phyloP scores from a whole-genome alignment of 2,888 invertebrate genomes.

The Dasysyrphus tricinctus region DNA sequence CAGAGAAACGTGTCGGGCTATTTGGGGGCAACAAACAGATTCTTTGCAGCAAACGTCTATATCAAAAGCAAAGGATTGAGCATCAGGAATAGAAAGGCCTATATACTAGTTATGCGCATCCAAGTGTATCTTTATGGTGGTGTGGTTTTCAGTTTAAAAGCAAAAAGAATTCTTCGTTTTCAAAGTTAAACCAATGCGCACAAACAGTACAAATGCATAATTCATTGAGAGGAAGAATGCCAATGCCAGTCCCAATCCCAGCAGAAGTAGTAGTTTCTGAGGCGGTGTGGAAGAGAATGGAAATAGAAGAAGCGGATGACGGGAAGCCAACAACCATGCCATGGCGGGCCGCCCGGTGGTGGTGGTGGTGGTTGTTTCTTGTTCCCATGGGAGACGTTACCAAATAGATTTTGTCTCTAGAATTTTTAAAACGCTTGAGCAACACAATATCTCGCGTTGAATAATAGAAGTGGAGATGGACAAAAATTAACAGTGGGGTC shows the following conservation, averaged over 20 bases:
- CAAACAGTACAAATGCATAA: conserved; percentile 54
- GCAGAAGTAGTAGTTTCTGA: background rate
- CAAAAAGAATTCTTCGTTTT: conserved; percentile 31
- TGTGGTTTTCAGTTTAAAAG: conserved; percentile 51
- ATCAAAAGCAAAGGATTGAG: conserved; percentile 29
- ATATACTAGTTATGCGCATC: conserved; percentile 6
- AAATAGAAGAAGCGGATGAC: background rate
- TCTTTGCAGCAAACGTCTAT: conserved; percentile 49
- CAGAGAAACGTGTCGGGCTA: conserved; percentile 16
- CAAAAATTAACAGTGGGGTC: background rate
- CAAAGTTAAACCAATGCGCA: conserved; percentile 31
- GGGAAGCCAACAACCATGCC: background rate
- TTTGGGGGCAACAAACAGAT: conserved; percentile 65
- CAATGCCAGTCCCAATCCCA: background rate
- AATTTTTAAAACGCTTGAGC: background rate
- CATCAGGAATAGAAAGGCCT: conserved; percentile 7
- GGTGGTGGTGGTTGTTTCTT: background rate
- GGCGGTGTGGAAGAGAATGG: background rate
- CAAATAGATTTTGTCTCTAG: background rate
- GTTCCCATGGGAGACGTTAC: conserved; percentile 29
- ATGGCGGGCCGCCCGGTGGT: too few species aligned
- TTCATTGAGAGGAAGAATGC: conserved; percentile 52
- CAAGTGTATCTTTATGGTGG: conserved; percentile 24
- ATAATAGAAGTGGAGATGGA: conserved; percentile 3
- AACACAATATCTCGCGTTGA: background rate